These are phyloP conservation scores for Clostera curtula DNA, from an alignment of 2,888 invertebrate genomes.

Conservation along the genomic window DNA sequence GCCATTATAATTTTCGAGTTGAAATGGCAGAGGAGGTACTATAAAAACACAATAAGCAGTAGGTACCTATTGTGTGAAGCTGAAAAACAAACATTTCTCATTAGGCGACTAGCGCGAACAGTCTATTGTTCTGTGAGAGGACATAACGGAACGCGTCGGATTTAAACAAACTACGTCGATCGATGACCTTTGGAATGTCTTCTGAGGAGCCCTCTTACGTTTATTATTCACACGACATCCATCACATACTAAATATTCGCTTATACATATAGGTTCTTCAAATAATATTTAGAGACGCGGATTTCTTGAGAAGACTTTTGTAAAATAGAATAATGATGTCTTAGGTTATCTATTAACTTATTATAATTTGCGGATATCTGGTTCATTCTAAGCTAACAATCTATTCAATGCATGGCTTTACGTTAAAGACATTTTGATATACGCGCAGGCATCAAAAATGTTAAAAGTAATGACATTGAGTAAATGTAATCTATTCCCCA, in stretches of 20 bases:
- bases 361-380: too few relatives aligned
- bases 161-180: conserved; percentile 55
- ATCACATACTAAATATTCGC: too few relatives aligned
- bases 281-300: too few relatives aligned
- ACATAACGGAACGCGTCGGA: conserved; percentile 68
- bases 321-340: too few relatives aligned
- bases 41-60: conserved; percentile 54
- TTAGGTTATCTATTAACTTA: too few relatives aligned
- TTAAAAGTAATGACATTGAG: conserved; percentile 20
- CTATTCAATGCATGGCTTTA: too few relatives aligned
- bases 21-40: conserved; percentile 41
- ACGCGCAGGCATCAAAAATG: too few relatives aligned
- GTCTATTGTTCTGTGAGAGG: conserved; percentile 61
- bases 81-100: conserved; percentile 71
- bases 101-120: conserved; percentile 63
- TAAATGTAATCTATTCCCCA: conserved; percentile 29
- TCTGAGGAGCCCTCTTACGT: conserved; percentile 13
- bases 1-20: conserved; percentile 42
- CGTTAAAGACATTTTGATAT: too few relatives aligned
- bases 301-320: too few relatives aligned
- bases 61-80: conserved; percentile 57
- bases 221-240: conserved; percentile 7
- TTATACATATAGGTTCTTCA: too few relatives aligned
- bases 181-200: conserved; percentile 48
- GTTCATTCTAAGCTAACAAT: too few relatives aligned